These are phyloP conservation scores for Polylopha cassiicola DNA, from an alignment of 2,888 invertebrate genomes.

Conservation along the genomic window DNA sequence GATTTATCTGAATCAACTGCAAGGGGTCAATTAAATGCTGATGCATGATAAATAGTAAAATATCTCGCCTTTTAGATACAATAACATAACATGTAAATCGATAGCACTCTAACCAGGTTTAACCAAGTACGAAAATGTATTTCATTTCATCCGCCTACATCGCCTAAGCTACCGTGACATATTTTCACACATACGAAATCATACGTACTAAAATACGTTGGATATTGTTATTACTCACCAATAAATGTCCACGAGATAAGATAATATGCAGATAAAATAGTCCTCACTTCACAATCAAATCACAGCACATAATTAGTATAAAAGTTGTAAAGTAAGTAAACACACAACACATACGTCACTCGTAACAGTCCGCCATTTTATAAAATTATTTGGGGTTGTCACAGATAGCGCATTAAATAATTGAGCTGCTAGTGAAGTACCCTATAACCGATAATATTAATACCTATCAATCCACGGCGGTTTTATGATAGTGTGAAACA, in stretches of 20 bases:
- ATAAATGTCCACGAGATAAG: constrained; percentile 38
- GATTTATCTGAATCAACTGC: too few species aligned
- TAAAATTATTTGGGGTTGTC: constrained; percentile 40
- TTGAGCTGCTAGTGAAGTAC: constrained; percentile 16
- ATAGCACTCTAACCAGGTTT: constrained; percentile 26
- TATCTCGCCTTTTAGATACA: too few species aligned
- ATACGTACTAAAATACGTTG: not conserved
- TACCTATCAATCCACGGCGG: too few species aligned
- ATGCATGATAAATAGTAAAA: too few species aligned
- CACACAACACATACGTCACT: constrained; percentile 74
- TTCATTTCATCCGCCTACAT: constrained; percentile 47
- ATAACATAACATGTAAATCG: too few species aligned
- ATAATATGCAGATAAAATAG: constrained; percentile 35
- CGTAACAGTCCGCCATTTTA: constrained; percentile 66
- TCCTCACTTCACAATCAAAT: constrained; percentile 56
- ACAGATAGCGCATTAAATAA: constrained; percentile 33
- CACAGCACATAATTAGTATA: constrained; percentile 38
- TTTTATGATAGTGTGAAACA: too few species aligned
- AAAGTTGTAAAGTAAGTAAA: constrained; percentile 57
- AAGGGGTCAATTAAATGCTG: too few species aligned
- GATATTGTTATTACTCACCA: constrained; percentile 42
- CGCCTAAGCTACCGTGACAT: constrained; percentile 45
- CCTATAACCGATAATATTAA: constrained; percentile 11
- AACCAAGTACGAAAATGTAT: constrained; percentile 40
- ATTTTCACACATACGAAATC: constrained; percentile 19